Base-by-base conservation (phyloP, 1,140 invertebrate species). In the Tigriopus japonicus region DNA sequence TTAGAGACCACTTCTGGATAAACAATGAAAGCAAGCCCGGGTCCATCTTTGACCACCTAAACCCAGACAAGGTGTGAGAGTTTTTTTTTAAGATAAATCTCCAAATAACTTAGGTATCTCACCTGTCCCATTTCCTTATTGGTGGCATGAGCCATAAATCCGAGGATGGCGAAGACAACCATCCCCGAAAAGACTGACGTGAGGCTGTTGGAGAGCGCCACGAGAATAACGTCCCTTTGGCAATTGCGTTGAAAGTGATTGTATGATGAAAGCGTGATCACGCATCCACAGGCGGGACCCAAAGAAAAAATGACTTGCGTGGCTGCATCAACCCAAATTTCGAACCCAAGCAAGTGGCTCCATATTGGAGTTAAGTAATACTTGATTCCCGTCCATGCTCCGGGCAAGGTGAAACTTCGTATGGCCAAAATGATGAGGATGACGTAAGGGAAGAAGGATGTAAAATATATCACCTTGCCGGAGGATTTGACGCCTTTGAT, bases 381-480 rank as follows among this genome's bases (percentile, higher is more conserved):
- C 0, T 80, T 65, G 40, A 91, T 86, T 10, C 87, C 87, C 52
- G 81, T 73, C 0, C 68, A 70, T 0, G 86, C 83, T 1, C 86
- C 86, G 9, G 82, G 77, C 56, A 91, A 69, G 1, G 85, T 87
- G 0, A 80, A 72, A 1, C 83, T 84, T 63, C 81, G 77, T 13
- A 86, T 76, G 0, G 91, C 72, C 0, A 91, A 68, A 0, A 80
- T 78, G 1, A 85, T 72, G 65, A 92, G 78, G 13, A 90, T 78
- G 0, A 88, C 74, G 67, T 90, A 91, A 0, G 87, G 87, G 68
- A 91, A 91, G 0, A 87, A 69, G 0, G 87, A 86, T 0, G 87
- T 77, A 68, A 90, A 87, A 68, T 89, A 90, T 1, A 85, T 78
- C 6, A 71, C 90, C 85, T 86, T 97, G 69, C 93, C 93, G 63